Conservation (phyloP, 2,113 vertebrate genomes). For the Corythoichthys intestinalis region DNA sequence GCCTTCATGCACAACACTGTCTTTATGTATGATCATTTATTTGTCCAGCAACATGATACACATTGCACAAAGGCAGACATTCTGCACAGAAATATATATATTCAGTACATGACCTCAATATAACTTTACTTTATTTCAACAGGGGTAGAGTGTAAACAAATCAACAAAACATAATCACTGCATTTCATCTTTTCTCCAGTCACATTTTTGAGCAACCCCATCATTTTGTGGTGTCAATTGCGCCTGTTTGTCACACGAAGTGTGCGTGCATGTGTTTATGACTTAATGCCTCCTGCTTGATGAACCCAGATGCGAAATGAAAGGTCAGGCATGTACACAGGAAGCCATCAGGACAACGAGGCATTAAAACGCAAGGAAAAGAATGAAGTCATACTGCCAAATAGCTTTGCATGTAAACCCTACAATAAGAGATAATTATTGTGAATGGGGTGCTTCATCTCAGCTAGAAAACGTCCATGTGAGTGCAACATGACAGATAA, state of each 20-base stretch:
- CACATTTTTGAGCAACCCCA: conserved; percentile 11
- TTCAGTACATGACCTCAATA: too few species aligned
- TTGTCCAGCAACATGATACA: not conserved
- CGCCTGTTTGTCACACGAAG: conserved; percentile 13
- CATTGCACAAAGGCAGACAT: not conserved
- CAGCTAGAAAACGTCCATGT: not conserved
- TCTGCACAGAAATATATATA: not conserved
- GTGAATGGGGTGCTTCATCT: not conserved
- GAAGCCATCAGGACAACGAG: conserved; percentile 41
- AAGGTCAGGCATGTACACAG: conserved; percentile 54
- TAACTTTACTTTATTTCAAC: not conserved
- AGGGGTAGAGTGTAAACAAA: not conserved
- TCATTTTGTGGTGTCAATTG: conserved; percentile 1
- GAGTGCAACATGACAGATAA: not conserved
- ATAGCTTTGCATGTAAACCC: not conserved
- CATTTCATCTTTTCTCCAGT: conserved; percentile 18
- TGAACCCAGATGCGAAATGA: conserved; percentile 48
- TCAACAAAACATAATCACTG: conserved; percentile 1
- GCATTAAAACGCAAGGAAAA: conserved; percentile 37
- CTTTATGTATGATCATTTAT: not conserved
- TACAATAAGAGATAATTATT: not conserved
- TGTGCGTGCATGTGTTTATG: not conserved
- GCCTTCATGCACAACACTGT: too few species aligned
- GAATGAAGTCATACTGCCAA: not conserved
- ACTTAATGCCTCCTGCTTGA: conserved; percentile 39